Evolutionary conservation across 30 jellyfish, hydroid and myxozoan genomes (phyloP), one percentile per base, ranked within the genome.

Genomic region (Morbakka virulenta): DNA sequence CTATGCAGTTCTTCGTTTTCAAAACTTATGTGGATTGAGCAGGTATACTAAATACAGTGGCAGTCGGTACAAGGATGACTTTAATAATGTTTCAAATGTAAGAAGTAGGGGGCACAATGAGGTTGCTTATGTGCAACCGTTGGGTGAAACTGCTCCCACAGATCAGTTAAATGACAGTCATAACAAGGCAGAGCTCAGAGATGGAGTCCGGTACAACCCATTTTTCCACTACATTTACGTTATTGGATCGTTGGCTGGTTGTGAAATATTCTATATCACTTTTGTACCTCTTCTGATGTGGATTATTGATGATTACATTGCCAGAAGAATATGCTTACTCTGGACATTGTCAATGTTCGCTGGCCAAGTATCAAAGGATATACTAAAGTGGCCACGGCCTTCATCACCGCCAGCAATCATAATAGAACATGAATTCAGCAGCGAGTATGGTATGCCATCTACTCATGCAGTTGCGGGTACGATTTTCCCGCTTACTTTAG

Each of bases 401-500:
- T 28, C 69, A 1, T 70, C 93, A 23, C 89, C 89, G 28, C 89
- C 89, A 3, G 93, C 70, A 3, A 29, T 81, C 9, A 36, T 84
- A 21, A 33, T 81, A 25, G 89, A 81, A 47, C 50, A 70, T 70
- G 35, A 20, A 24, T 81, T 68, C 57, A 89, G 51, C 48, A 71
- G 69, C 21, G 93, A 81, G 50, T 81, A 36, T 66, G 89, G 93
- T 17, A 81, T 81, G 93, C 93, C 93, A n/a, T 81, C 93, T 2
- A 81, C 93, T 25, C 93, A 81, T 36, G 93, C 93, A 1, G 71
- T 66, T 4, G 93, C 85, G n/a, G 93, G 93, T 13, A 31, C 82
- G 1, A 73, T 81, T 28, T 36, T 81, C 1, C 93, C 93, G 3
- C 70, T 81, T 81, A 61, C 80, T 0, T 32, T 81, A 27, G 89